Conservation (phyloP, 2,113 vertebrate genomes). For the Phylloscopus trochilus region DNA sequence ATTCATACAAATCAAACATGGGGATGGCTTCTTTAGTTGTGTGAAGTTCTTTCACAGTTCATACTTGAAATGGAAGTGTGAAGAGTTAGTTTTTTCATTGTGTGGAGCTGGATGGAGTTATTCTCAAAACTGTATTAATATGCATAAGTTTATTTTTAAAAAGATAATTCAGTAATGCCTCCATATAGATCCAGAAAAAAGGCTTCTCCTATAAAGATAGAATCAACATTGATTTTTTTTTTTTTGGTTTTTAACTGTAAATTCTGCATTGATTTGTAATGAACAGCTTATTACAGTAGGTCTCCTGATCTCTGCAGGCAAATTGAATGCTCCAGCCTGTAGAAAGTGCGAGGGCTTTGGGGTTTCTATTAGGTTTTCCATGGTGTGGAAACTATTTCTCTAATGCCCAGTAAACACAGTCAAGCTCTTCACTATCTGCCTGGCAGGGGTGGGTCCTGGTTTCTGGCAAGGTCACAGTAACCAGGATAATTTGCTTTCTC, state of each 20-base stretch:
- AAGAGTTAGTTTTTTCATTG: neutral
- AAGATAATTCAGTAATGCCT: neutral
- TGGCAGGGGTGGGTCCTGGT: neutral
- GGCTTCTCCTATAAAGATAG: neutral
- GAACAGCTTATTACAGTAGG: neutral
- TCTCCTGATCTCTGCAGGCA: neutral
- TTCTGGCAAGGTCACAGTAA: neutral
- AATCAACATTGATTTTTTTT: neutral
- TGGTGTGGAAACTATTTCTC: neutral
- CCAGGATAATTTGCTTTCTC: neutral
- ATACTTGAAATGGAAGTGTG: neutral
- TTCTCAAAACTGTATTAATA: neutral
- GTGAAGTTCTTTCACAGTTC: neutral
- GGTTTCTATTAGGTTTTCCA: neutral
- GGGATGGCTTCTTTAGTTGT: neutral
- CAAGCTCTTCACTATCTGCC: neutral
- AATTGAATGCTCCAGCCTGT: rapidly evolving
- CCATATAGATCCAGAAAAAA: neutral
- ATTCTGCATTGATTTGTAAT: neutral
- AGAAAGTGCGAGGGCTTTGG: neutral
- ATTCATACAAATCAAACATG: neutral
- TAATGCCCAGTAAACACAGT: neutral
- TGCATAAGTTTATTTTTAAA: neutral
- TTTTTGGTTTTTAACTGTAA: neutral
- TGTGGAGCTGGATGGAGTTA: neutral